A percentile compares a stretch with the other conserved stretches of the same genome.
Conservation (phyloP, 1,140 invertebrate species). For the Thaumatotibia leucotreta region DNA sequence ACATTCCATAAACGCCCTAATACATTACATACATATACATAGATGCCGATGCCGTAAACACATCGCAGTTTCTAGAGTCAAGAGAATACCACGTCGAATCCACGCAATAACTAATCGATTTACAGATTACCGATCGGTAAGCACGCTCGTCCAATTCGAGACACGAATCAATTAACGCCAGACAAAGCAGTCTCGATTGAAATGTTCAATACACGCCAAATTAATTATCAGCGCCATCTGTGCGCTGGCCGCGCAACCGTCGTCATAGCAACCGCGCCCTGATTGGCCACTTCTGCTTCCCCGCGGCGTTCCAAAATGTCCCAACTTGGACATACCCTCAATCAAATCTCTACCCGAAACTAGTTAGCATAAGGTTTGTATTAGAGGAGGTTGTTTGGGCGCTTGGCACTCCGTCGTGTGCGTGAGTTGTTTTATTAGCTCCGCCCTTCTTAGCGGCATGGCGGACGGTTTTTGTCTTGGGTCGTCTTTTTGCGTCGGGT, state of each 20-base stretch:
- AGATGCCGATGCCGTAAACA: no score
- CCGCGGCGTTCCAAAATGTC: constrained; percentile 27
- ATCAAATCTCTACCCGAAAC: constrained; percentile 43
- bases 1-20: no score
- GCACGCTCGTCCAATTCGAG: neutral
- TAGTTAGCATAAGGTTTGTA: constrained; percentile 29
- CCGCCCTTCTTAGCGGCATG: constrained; percentile 64
- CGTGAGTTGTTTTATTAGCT: constrained; percentile 47
- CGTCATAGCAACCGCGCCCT: constrained; percentile 58
- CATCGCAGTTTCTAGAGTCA: neutral
- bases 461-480: constrained; percentile 54
- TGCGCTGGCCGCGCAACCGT: constrained; percentile 29
- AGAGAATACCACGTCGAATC: no score
- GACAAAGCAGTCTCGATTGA: constrained; percentile 9
- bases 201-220: constrained; percentile 9
- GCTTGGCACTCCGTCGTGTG: constrained; percentile 30
- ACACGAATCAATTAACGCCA: constrained; percentile 11
- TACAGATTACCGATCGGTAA: constrained; percentile 10
- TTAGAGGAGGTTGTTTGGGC: constrained; percentile 30
- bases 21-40: no score
- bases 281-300: constrained; percentile 60
- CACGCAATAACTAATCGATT: constrained; percentile 9
- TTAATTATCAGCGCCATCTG: constrained; percentile 52
- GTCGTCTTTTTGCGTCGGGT: constrained; percentile 53
- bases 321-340: constrained; percentile 33